phyloP scores from a whole-genome alignment of 1,140 invertebrate species.

The Contarinia nasturtii region DNA sequence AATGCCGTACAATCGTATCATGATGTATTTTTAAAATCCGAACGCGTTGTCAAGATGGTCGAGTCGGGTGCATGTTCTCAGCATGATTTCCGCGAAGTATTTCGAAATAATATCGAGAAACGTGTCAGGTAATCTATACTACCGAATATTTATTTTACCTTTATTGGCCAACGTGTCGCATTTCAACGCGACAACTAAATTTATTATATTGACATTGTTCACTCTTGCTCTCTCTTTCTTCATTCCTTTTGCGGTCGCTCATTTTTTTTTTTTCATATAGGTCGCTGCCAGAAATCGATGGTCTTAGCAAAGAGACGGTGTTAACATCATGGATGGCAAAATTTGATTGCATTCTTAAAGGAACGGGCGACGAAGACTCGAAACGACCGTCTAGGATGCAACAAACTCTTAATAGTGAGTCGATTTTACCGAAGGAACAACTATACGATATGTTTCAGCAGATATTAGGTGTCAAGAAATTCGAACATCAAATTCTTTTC shows the following conservation, averaged over 20 bases:
- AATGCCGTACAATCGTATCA: constrained; percentile 96
- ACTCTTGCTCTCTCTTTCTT: too few relatives aligned
- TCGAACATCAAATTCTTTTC: constrained; percentile 97
- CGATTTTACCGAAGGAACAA: constrained; percentile 89
- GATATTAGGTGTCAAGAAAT: constrained; percentile 95
- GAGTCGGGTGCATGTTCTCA: constrained; percentile 92
- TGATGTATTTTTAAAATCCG: constrained; percentile 94
- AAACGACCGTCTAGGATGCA: constrained; percentile 72
- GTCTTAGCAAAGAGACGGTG: constrained; percentile 97
- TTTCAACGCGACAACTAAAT: neutral
- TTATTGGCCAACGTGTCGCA: too few relatives aligned
- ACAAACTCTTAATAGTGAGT: constrained; percentile 74
- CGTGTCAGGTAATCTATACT: constrained; percentile 49
- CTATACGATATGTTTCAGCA: constrained; percentile 99
- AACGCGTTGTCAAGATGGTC: constrained; percentile 88
- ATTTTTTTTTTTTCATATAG: constrained; percentile 34
- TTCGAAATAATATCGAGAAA: constrained; percentile 94
- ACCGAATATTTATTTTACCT: neutral
- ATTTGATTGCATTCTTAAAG: constrained; percentile 97
- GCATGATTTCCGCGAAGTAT: constrained; percentile 96
- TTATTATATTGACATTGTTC: too few relatives aligned
- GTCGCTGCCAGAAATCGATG: constrained; percentile 96
- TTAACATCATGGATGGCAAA: constrained; percentile 98
- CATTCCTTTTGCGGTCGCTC: too few relatives aligned
- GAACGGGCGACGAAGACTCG: constrained; percentile 67